phyloP scores from a whole-genome alignment of 2,113 vertebrate genomes.

The Gopherus flavomarginatus region DNA sequence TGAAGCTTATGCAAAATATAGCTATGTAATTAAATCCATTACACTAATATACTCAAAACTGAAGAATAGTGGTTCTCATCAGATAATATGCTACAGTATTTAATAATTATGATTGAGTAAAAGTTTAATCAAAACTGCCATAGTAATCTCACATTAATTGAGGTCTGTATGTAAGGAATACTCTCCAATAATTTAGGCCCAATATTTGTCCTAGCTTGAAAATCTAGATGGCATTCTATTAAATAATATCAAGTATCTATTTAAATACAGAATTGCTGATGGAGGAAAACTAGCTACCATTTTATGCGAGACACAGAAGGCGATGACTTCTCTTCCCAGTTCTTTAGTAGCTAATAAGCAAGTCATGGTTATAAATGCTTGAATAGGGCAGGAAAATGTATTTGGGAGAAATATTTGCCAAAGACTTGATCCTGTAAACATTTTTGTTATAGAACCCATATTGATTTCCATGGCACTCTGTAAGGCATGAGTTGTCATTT shows the following conservation, averaged over 20 bases:
- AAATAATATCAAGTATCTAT: neutral
- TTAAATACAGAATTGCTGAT: neutral
- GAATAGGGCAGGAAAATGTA: neutral
- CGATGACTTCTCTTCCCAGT: neutral
- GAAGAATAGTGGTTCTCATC: neutral
- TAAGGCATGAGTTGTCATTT: neutral
- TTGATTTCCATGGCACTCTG: neutral
- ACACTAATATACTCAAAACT: neutral
- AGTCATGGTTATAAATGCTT: neutral
- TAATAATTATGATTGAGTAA: neutral
- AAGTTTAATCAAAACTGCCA: neutral
- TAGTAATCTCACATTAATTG: neutral
- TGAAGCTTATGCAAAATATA: rapidly evolving
- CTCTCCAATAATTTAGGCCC: neutral
- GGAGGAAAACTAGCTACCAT: neutral
- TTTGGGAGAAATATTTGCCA: neutral
- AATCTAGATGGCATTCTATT: neutral
- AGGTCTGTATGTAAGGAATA: neutral
- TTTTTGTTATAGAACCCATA: neutral
- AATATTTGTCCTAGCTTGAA: neutral
- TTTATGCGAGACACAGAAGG: neutral
- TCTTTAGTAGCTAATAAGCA: neutral
- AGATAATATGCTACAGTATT: neutral
- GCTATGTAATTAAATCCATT: neutral
- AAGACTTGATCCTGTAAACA: neutral